A percentile compares a stretch with the other conserved stretches of the same genome.
Evolutionary conservation across 1,140 invertebrate genomes (phyloP).

Genomic region (Tetranychus cinnabarinus): DNA sequence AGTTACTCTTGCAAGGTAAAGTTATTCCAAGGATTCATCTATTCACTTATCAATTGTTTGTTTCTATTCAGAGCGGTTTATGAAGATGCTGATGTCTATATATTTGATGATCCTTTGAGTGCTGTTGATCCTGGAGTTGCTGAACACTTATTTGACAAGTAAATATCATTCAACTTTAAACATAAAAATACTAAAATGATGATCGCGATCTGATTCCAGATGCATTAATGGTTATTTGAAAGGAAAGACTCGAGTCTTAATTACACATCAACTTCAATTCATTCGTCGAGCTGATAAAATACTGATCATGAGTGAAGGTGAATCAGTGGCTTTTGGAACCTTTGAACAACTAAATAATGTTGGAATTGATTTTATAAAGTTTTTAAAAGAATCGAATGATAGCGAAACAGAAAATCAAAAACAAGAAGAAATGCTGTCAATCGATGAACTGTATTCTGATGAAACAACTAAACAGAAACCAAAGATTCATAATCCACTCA

Average conservation of each 20-base stretch:
- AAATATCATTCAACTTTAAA: background rate
- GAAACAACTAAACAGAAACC: background rate
- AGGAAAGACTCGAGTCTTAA: conserved; percentile 56
- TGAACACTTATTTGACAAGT: conserved; percentile 11
- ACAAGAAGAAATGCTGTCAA: background rate
- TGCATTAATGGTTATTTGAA: conserved; percentile 55
- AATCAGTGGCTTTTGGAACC: conserved; percentile 11
- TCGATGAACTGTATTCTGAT: background rate
- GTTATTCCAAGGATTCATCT: background rate
- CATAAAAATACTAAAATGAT: background rate
- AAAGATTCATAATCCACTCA: background rate
- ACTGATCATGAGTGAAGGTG: conserved; percentile 44
- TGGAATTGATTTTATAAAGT: too few species aligned
- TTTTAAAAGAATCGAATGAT: too few species aligned
- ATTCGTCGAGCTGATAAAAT: conserved; percentile 37
- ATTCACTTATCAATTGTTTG: background rate
- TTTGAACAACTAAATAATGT: background rate
- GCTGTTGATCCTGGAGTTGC: conserved; percentile 23
- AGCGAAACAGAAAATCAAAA: too few species aligned
- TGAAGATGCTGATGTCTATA: background rate
- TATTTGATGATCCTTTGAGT: conserved; percentile 24
- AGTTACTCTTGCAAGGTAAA: conserved; percentile 14
- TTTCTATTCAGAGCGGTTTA: background rate
- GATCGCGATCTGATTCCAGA: conserved; percentile 17
- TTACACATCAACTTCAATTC: conserved; percentile 41